Conservation (phyloP, 2,888 invertebrate genomes). For the Chrysolina oricalcia region DNA sequence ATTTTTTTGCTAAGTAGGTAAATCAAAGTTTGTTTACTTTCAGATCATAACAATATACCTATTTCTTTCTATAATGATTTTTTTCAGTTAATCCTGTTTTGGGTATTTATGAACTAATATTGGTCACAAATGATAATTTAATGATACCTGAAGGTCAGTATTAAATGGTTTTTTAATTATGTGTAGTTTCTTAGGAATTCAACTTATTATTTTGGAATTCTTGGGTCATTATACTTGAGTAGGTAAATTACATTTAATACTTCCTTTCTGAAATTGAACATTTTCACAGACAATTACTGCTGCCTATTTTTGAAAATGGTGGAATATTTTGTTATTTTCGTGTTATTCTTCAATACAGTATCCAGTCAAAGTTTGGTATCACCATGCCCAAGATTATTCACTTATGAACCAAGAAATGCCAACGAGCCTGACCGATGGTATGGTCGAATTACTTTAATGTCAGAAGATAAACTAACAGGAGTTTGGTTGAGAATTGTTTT, state of each 20-base stretch:
- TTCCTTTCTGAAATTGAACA: not conserved
- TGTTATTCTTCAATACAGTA: slow-evolving; percentile 28
- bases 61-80: not conserved
- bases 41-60: not conserved
- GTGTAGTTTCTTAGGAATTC: slow-evolving; percentile 11
- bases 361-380: slow-evolving; percentile 58
- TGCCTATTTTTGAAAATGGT: slow-evolving; percentile 4
- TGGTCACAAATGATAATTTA: not conserved
- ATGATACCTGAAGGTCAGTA: slow-evolving; percentile 14
- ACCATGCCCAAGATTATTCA: slow-evolving; percentile 78
- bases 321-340: not conserved
- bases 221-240: slow-evolving; percentile 2
- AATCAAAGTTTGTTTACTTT: not conserved
- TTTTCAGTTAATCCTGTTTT: slow-evolving; percentile 1
- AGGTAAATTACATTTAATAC: not conserved
- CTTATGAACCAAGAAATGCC: slow-evolving; percentile 74
- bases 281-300: not conserved
- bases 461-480: slow-evolving; percentile 75
- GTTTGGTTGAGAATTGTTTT: slow-evolving; percentile 76
- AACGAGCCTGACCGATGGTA: slow-evolving; percentile 77
- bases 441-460: slow-evolving; percentile 75
- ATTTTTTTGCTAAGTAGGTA: not conserved
- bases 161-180: slow-evolving; percentile 13
- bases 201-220: slow-evolving; percentile 3
- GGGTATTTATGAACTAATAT: slow-evolving; percentile 7